These are phyloP conservation scores for Electrophaes corylata DNA, from an alignment of 2,888 invertebrate genomes.

Conservation along the genomic window DNA sequence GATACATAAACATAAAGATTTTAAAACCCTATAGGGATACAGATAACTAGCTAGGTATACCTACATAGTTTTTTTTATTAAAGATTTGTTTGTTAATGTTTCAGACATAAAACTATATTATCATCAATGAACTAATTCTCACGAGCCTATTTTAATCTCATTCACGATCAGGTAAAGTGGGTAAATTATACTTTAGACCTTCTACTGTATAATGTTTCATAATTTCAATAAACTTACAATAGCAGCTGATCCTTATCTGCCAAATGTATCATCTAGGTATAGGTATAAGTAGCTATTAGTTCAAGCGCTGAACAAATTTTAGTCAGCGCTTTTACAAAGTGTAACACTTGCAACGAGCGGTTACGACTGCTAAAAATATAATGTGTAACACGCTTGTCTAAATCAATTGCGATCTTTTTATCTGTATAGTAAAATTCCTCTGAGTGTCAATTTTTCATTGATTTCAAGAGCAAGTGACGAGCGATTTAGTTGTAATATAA, in stretches of 20 bases:
- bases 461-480: too few relatives aligned
- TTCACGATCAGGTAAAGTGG: constrained; percentile 6
- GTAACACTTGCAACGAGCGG: not conserved
- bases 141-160: constrained; percentile 23
- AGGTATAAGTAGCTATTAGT: too few relatives aligned
- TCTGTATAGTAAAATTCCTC: too few relatives aligned
- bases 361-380: not conserved
- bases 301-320: not conserved
- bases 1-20: too few relatives aligned
- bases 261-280: too few relatives aligned
- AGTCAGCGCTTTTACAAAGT: too few relatives aligned
- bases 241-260: constrained; percentile 23
- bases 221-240: constrained; percentile 36
- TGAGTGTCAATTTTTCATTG: too few relatives aligned
- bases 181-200: constrained; percentile 24
- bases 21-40: too few relatives aligned
- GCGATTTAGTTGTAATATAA: too few relatives aligned
- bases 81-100: not conserved
- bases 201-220: constrained; percentile 27
- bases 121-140: constrained; percentile 29
- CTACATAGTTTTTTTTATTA: not conserved
- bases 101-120: constrained; percentile 5
- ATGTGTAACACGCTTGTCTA: too few relatives aligned
- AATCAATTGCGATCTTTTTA: too few relatives aligned
- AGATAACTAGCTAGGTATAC: not conserved